Base-by-base conservation (phyloP, 2,888 invertebrate species). In the Chrysina gloriosa region DNA sequence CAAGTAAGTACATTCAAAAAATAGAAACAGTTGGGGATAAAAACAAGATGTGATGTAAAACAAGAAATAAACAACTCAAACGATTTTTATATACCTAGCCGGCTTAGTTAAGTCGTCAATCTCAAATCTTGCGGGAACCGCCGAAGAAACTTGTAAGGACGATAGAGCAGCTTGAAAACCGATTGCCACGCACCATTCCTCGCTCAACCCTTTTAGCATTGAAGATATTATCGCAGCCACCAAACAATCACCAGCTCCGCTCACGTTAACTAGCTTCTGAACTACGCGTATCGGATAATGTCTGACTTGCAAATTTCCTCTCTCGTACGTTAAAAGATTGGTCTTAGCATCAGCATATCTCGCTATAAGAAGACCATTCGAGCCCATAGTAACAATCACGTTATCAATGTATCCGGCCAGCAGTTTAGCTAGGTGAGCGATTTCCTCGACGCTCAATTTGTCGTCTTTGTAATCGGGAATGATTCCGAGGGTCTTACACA, bases 231-330 rank as follows among this genome's bases (percentile, higher is more conserved):
- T 89, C 0, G 92, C 93, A 77, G 90, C 88, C 2, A 88, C 86
- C 76, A 91, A 89, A 79, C 92, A 92, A 77, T 94, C 94, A 1
- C 94, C 94, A 16, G 93, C 93, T 2, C 94, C 94, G n/a, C 92
- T 93, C 0, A 93, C 93, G 84, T 89, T 93, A 58, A 88, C 85
- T 9, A 93, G 81, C 58, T 84, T 75, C 66, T 79, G 67, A 36
- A 86, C 69, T 68, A 77, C 74, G 72, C 82, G 70, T 2, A 82
- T 82, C 58, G 84, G 81, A 78, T 89, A 89, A 72, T 83, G 80
- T 29, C 84, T 77, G 3, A 77, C 74, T 70, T 77, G 72, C 19
- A 78, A 56, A 2, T 70, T 34, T 31, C 36, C 70, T 50, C 42
- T 67, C 58, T 66, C 25, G 19, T 65, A 68, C 3, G 68, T 45